These are phyloP conservation scores for Melierax canorus DNA, from an alignment of 2,113 vertebrate genomes.

Conservation along the genomic window DNA sequence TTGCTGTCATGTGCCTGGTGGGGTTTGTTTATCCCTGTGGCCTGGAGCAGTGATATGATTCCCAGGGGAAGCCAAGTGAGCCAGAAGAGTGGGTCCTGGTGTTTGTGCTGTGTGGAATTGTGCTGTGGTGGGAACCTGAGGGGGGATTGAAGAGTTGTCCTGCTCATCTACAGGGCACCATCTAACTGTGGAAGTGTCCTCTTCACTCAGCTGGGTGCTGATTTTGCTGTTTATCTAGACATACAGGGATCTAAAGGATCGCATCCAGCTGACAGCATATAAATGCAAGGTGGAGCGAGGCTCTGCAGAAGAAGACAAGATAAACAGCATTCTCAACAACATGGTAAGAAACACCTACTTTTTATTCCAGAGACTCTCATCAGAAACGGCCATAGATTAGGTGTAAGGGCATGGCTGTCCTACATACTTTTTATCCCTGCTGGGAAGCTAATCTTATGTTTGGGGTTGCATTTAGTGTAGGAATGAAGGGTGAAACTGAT, in stretches of 20 bases:
- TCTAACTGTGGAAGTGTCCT: background rate
- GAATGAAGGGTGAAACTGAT: background rate
- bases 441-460: background rate
- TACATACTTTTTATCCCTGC: background rate
- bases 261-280: conserved; percentile 85
- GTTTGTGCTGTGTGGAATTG: background rate
- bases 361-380: background rate
- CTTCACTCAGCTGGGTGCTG: background rate
- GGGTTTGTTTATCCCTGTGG: background rate
- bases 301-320: conserved; percentile 85
- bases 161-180: background rate
- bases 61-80: background rate
- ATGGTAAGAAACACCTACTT: conserved; percentile 67
- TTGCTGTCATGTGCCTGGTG: background rate
- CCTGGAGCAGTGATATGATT: background rate
- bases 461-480: background rate
- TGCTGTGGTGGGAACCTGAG: background rate
- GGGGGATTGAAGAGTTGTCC: background rate
- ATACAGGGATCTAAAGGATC: conserved; percentile 89
- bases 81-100: background rate
- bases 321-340: conserved; percentile 82
- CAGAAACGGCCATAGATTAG: background rate
- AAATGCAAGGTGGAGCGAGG: conserved; percentile 83
- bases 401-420: background rate
- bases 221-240: conserved; percentile 75